phyloP scores from a whole-genome alignment of 2,113 vertebrate genomes.

The Elgaria multicarinata region DNA sequence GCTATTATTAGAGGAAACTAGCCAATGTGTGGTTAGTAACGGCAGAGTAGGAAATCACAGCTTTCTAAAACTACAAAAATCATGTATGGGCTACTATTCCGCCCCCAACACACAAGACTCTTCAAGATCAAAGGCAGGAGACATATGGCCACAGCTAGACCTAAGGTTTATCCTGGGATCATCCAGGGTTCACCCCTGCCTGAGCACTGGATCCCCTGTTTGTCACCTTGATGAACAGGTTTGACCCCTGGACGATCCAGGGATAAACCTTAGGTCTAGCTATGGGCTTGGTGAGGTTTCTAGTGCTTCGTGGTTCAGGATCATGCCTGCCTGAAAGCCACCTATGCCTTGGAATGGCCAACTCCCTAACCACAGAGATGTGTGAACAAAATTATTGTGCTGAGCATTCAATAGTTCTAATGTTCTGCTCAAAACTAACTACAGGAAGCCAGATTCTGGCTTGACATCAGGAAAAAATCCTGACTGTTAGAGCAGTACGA shows the following conservation, averaged over 20 bases:
- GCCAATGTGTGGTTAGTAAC: constrained; percentile 40
- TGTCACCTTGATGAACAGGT: too few species aligned
- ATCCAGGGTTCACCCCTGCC: too few species aligned
- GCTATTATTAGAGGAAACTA: constrained; percentile 29
- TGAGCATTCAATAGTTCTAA: neutral
- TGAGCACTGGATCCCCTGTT: too few species aligned
- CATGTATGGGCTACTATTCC: accelerated
- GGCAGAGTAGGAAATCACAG: neutral
- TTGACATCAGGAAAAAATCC: too few species aligned
- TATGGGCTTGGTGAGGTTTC: neutral
- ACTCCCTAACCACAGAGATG: too few species aligned
- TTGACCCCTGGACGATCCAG: too few species aligned
- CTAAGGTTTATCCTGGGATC: too few species aligned
- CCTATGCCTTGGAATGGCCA: neutral
- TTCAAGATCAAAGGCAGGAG: neutral
- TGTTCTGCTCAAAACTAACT: neutral
- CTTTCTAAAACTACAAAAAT: neutral
- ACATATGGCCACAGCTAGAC: too few species aligned
- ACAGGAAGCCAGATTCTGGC: too few species aligned
- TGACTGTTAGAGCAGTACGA: too few species aligned
- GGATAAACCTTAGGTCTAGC: too few species aligned
- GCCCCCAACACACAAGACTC: neutral
- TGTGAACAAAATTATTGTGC: neutral
- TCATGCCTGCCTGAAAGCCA: neutral
- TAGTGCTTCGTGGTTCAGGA: neutral